Conservation (phyloP, 2,797 vertebrate species). For the Anguilla anguilla region DNA sequence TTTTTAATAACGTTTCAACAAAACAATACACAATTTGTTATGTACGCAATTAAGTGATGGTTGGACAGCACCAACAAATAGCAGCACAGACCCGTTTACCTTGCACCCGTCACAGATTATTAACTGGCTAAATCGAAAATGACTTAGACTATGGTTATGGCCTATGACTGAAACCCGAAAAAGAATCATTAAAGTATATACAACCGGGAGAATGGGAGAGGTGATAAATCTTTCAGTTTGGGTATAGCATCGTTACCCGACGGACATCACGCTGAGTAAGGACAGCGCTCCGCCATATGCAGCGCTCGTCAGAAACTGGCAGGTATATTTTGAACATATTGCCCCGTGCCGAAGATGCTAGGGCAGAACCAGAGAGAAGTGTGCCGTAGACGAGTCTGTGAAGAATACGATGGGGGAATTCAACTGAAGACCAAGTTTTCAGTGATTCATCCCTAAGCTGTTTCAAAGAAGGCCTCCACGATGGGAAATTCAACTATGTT, state of each 20-base stretch:
- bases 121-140: not conserved
- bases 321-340: conserved; percentile 69
- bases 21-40: not conserved
- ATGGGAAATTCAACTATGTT: conserved; percentile 5
- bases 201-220: conserved; percentile 27
- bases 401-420: conserved; percentile 45
- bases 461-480: conserved; percentile 3
- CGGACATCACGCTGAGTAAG: conserved; percentile 65
- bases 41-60: not conserved
- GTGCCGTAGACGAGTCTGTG: conserved; percentile 40
- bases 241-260: conserved; percentile 54
- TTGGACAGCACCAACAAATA: not conserved
- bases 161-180: not conserved
- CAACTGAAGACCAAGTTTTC: conserved; percentile 37
- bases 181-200: not conserved
- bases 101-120: not conserved
- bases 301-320: conserved; percentile 65
- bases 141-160: conserved; percentile 30
- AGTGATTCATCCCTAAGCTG: conserved; percentile 38
- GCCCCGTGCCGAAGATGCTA: conserved; percentile 61
- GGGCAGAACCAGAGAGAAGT: conserved; percentile 53
- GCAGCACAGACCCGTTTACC: not conserved
- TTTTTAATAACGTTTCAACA: not conserved
- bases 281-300: conserved; percentile 69
- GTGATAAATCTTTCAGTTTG: conserved; percentile 44